phyloP scores from a whole-genome alignment of 2,113 vertebrate species.

The Cyanoliseus patagonus region DNA sequence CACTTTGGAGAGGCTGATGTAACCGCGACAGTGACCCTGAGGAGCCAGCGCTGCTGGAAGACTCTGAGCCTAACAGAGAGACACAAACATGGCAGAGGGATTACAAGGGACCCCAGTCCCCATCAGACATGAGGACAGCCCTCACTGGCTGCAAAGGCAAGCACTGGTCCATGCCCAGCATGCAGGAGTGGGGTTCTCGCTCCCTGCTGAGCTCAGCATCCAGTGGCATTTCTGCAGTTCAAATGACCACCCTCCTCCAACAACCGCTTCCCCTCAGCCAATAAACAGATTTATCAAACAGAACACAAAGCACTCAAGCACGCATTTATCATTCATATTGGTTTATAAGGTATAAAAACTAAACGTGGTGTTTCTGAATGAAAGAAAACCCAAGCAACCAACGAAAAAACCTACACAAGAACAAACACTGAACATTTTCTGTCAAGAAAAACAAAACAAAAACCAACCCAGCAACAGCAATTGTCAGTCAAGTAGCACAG shows the following conservation, averaged over 20 bases:
- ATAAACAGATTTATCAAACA: neutral
- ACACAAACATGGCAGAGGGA: neutral
- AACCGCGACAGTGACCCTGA: slow-evolving; percentile 82
- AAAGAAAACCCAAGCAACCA: neutral
- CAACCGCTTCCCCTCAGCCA: neutral
- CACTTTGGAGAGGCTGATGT: slow-evolving; percentile 81
- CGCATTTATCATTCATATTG: neutral
- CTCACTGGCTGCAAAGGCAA: neutral
- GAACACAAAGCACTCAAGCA: neutral
- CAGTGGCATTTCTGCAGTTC: neutral
- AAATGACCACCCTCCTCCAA: neutral
- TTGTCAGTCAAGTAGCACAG: neutral
- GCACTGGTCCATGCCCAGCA: neutral
- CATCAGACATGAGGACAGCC: neutral
- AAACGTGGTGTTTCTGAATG: neutral
- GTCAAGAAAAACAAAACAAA: neutral
- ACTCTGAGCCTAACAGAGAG: slow-evolving; percentile 74
- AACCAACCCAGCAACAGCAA: neutral
- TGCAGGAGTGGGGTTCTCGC: neutral
- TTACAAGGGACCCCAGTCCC: neutral
- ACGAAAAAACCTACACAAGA: accelerated
- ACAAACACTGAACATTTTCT: neutral
- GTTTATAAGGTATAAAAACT: neutral
- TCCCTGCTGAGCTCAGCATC: neutral
- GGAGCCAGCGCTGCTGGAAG: slow-evolving; percentile 83